Conservation (phyloP, 2,888 invertebrate species). For the Formica aserva region DNA sequence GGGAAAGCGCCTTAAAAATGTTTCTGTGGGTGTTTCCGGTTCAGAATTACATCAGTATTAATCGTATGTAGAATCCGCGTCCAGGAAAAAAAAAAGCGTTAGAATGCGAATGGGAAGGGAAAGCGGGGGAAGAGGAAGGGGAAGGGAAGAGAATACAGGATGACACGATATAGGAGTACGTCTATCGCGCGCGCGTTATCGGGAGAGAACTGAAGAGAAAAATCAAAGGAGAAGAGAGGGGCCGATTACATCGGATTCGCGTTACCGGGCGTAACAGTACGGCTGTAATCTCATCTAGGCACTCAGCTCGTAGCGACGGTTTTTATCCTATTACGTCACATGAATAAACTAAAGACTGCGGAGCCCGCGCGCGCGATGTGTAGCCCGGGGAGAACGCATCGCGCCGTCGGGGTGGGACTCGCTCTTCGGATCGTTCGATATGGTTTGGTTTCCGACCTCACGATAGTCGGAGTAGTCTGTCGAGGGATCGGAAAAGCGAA, state of each 20-base stretch:
- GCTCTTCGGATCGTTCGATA: constrained; percentile 60
- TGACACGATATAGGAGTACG: constrained; percentile 26
- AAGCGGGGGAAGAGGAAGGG: no score
- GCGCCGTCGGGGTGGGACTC: constrained; percentile 52
- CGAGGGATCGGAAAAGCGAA: constrained; percentile 51
- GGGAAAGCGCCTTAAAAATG: neutral
- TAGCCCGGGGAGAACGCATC: constrained; percentile 63
- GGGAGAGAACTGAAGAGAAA: constrained; percentile 57
- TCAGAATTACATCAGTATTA: constrained; percentile 3
- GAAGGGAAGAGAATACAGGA: neutral
- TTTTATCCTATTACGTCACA: constrained; percentile 86
- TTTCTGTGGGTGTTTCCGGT: neutral
- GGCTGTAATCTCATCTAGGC: constrained; percentile 85
- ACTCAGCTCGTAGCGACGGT: constrained; percentile 84
- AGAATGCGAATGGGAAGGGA: constrained; percentile 3
- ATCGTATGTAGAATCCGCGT: neutral
- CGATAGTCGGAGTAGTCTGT: constrained; percentile 43
- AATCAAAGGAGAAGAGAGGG: constrained; percentile 71
- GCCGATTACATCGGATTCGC: constrained; percentile 80
- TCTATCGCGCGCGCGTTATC: constrained; percentile 44
- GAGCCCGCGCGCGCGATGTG: constrained; percentile 70
- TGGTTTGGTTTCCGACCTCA: constrained; percentile 61
- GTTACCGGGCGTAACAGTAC: constrained; percentile 80
- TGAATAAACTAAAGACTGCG: constrained; percentile 85
- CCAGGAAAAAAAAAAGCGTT: constrained; percentile 17